Evolutionary conservation across 2,797 vertebrate species (phyloP), one percentile per base, ranked within the genome.

Genomic region (Helicolenus hilgendorfi): DNA sequence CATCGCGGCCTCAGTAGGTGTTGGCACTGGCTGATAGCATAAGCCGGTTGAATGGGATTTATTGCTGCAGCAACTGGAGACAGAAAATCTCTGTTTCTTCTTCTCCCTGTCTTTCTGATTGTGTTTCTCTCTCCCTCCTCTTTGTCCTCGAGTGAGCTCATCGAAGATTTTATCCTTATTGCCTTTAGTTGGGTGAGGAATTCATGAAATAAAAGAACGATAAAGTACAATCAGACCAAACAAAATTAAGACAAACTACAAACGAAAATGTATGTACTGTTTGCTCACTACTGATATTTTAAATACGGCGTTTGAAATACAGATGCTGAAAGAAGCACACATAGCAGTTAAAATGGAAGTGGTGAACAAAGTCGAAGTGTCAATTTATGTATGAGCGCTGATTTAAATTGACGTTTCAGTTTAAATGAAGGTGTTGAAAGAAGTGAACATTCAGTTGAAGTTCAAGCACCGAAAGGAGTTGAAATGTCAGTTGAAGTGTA

Each of bases 1-100:
- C 90, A 86, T 63, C 31, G 20, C 20, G 45, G 58, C 80, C 72
- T 86, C 60, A 33, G 81, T 82, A 81, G 65, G 36, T 71, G 71
- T 85, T 89, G 36, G 76, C 85, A 81, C 76, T 20, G 77, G 63
- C 56, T 38, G 55, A 76, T 65, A 62, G 36, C 20, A 75, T 72
- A 60, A 86, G 36, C 69, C 53, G 31, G 71, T 76, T 76, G 65
- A 74, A 79, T 3, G 22, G 53, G 72, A 91, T 94, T 92, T 93
- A 83, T 86, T 87, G 75, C 64, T 86, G 74, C 36, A 72, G 72
- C 59, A 91, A 77, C 72, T 58, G 72, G 64, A 87, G 79, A 74
- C 56, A 65, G 38, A 68, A 85, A 70, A 79, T 81, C 41, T 59
- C 41, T 79, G 56, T 81, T 77, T 67, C 36, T 67, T 81, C 59